Evolutionary conservation across 2,113 vertebrate species (phyloP), one percentile per base, ranked within the genome.

Genomic region (Forbesichthys agassizii): DNA sequence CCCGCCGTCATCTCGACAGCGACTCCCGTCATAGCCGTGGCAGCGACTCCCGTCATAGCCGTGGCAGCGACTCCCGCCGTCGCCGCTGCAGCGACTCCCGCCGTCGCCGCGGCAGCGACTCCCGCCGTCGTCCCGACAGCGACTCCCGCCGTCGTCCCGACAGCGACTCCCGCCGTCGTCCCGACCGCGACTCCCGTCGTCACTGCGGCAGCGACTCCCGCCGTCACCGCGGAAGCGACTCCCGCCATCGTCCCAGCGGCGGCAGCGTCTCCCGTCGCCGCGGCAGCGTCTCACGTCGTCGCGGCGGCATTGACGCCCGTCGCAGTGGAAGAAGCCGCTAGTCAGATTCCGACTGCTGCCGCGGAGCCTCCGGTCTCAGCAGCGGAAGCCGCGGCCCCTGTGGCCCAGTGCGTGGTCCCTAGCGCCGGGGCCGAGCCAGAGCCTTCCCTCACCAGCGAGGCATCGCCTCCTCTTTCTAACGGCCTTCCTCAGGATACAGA

Each of bases 401-500:
- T 20, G 20, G 20, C 20, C 20, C 20, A 20, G 20, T 20, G 1
- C 20, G 20, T 48, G 61, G 66, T 64, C 42, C 61, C 58, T 0
- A 1, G 12, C 58, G 52, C 73, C 58, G 80, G 48, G 0, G 66
- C 88, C 0, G 64, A 83, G 1, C 20, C 78, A 59, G 83, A 93
- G 74, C 88, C 93, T 58, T 87, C 91, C 86, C 67, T 60, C 90
- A 95, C 65, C 27, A 27, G 27, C 27, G 86, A 88, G 0, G 91
- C 92, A 70, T 94, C 96, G 81, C 81, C 92, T 73, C 78, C 77
- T 3, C 80, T 94, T 12, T 88, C 92, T 69, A 96, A 95, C 0
- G 96, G 95, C 71, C 89, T 95, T 63, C 94, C 92, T 78, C 88
- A 33, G 80, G 91, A 93, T 48, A 51, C 64, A 0, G 91, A 90